These are phyloP conservation scores for Cygnus olor DNA, from an alignment of 2,797 vertebrate species.

Conservation along the genomic window DNA sequence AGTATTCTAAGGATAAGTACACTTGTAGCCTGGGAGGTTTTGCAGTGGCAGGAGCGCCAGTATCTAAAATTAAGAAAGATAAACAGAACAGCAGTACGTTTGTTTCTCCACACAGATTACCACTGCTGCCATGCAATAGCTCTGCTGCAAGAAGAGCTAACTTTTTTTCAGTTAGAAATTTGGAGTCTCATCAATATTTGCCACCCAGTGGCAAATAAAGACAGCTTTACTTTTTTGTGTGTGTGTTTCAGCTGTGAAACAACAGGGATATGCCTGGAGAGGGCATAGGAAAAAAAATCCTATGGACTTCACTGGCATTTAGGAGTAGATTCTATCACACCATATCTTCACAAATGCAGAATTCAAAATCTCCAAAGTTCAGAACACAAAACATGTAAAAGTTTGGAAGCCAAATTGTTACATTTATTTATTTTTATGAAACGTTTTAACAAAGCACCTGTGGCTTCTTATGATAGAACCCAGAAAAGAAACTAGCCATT, in stretches of 20 bases:
- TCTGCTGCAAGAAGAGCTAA: background rate
- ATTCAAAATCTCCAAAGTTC: background rate
- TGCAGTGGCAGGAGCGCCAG: background rate
- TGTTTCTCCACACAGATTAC: background rate
- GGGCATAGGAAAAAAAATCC: background rate
- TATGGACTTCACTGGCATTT: background rate
- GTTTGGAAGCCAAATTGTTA: background rate
- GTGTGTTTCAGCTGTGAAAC: background rate
- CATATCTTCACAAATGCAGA: background rate
- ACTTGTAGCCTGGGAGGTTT: background rate
- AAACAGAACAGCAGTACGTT: background rate
- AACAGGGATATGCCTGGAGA: background rate
- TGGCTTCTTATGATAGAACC: background rate
- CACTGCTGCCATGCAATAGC: background rate
- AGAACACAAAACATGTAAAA: background rate
- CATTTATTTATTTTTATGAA: background rate
- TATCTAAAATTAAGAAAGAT: background rate
- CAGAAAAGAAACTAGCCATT: background rate
- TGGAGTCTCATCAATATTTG: background rate
- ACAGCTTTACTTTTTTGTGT: background rate
- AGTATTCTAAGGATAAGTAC: background rate
- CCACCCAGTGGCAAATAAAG: background rate
- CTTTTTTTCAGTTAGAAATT: background rate
- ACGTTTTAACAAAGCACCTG: background rate
- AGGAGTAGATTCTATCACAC: background rate